Conservation (phyloP, 1,140 invertebrate species). For the Idris sp. region DNA sequence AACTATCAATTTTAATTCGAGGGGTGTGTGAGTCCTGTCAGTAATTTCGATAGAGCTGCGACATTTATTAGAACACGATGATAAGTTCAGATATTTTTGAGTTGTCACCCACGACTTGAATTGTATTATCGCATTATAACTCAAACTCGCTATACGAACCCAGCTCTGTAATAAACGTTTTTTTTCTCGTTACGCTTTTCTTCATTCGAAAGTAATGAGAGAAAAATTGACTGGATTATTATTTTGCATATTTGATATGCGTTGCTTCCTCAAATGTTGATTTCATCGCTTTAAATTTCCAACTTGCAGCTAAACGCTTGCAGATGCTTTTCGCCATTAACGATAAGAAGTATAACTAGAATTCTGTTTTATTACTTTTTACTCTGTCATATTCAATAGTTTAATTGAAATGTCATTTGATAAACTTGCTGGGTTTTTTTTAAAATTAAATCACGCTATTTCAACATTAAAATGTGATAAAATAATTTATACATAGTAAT, state of each 20-base stretch:
- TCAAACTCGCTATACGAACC: constrained; percentile 35
- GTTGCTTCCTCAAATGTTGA: constrained; percentile 28
- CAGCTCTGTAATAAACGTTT: constrained; percentile 40
- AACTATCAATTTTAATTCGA: constrained; percentile 50
- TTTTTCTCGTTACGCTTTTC: constrained; percentile 27
- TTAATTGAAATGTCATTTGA: constrained; percentile 23
- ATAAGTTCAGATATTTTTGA: constrained; percentile 33
- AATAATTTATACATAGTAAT: no score
- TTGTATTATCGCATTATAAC: constrained; percentile 37
- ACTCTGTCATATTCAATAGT: constrained; percentile 2
- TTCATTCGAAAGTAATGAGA: constrained; percentile 36
- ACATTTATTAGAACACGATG: constrained; percentile 55
- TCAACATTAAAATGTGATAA: no score
- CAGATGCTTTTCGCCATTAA: constrained; percentile 20
- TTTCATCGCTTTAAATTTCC: constrained; percentile 30
- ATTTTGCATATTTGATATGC: constrained; percentile 43
- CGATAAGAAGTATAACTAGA: constrained; percentile 27
- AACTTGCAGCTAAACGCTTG: constrained; percentile 13
- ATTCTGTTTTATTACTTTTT: constrained; percentile 29
- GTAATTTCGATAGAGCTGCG: constrained; percentile 11
- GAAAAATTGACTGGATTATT: constrained; percentile 50
- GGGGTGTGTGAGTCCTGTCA: constrained; percentile 21
- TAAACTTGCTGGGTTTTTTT: neutral
- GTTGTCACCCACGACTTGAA: constrained; percentile 11
- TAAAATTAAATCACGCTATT: no score